Evolutionary conservation across 1,140 invertebrate genomes (phyloP).

Genomic region (Musca domestica): DNA sequence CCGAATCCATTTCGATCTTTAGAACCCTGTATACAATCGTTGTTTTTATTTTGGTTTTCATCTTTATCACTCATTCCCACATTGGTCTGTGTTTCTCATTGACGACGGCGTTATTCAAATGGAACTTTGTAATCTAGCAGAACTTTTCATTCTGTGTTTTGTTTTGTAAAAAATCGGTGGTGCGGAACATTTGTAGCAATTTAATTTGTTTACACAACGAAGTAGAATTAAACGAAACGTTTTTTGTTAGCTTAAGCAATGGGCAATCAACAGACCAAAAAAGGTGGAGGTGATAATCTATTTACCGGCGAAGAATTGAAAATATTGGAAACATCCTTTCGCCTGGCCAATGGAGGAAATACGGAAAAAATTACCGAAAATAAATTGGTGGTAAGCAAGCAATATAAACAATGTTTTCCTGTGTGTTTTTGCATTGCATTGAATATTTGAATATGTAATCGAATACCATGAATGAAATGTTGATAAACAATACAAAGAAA

Average conservation of each 20-base stretch:
- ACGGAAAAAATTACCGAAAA: conserved; percentile 23
- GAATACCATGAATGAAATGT: not conserved
- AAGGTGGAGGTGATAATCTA: conserved; percentile 4
- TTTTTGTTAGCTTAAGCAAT: too few relatives aligned
- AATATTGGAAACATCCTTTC: conserved; percentile 24
- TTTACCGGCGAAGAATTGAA: conserved; percentile 19
- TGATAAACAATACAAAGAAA: not conserved
- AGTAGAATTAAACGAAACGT: too few relatives aligned
- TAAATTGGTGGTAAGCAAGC: conserved; percentile 25
- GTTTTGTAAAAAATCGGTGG: not conserved
- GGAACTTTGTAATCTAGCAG: too few relatives aligned
- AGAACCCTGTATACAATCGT: too few relatives aligned
- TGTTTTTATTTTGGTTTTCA: not conserved
- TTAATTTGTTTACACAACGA: too few relatives aligned
- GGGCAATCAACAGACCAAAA: conserved; percentile 27
- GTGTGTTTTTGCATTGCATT: not conserved
- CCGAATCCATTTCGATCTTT: too few relatives aligned
- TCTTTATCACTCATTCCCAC: too few relatives aligned
- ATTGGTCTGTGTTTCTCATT: too few relatives aligned
- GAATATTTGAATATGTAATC: not conserved
- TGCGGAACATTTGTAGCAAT: too few relatives aligned
- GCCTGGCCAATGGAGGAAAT: conserved; percentile 1
- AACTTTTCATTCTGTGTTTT: not conserved
- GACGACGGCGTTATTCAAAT: too few relatives aligned
- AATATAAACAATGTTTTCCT: not conserved